A percentile compares a stretch with the other conserved stretches of the same genome.
phyloP scores from a whole-genome alignment of 2,113 vertebrate genomes.

The Aramus guarauna region DNA sequence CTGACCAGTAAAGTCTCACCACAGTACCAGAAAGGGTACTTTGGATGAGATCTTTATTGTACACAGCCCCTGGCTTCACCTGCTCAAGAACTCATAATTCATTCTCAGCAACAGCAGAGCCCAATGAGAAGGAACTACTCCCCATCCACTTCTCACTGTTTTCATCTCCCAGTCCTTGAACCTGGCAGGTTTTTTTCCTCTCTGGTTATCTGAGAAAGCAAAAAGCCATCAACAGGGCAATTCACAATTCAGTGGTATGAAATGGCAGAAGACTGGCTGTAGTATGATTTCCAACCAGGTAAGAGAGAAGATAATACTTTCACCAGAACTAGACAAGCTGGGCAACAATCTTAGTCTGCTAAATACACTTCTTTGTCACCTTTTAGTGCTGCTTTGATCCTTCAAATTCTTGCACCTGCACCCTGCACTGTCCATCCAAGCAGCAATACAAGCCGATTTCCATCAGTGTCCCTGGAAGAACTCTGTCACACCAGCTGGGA shows the following conservation, averaged over 20 bases:
- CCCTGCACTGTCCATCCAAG: background rate
- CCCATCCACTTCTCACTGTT: background rate
- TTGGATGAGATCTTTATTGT: background rate
- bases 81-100: background rate
- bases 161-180: background rate
- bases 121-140: background rate
- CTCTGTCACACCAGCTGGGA: background rate
- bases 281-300: background rate
- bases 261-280: background rate
- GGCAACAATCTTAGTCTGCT: background rate
- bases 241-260: background rate
- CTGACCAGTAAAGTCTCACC: background rate
- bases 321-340: background rate
- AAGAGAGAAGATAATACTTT: background rate
- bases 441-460: background rate
- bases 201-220: background rate
- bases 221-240: background rate
- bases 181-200: background rate
- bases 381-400: background rate
- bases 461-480: slow-evolving; percentile 29
- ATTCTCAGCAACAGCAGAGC: background rate
- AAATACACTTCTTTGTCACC: background rate
- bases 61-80: background rate
- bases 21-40: background rate
- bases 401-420: background rate